Evolutionary conservation across 2,888 invertebrate genomes (phyloP).

Genomic region (Buathra laborator): DNA sequence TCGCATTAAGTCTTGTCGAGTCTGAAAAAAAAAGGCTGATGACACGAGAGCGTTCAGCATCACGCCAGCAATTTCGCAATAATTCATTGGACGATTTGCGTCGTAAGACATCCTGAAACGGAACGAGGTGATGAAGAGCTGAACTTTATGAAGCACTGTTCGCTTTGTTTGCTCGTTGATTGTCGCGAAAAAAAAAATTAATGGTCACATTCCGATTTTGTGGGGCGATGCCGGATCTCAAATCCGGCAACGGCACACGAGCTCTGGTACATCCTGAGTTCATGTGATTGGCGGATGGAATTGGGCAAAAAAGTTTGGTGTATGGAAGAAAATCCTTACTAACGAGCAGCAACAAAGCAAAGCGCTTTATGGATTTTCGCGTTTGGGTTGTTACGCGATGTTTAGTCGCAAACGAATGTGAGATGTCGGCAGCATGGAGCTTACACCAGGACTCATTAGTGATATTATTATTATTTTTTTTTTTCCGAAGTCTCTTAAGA

Average conservation of each 20-base stretch:
- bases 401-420: neutral
- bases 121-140: neutral
- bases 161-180: neutral
- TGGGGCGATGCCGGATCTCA: neutral
- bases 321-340: conserved; percentile 33
- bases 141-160: neutral
- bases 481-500: no score
- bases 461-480: no score
- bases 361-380: conserved; percentile 8
- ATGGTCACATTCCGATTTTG: neutral
- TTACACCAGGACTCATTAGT: neutral
- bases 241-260: neutral
- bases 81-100: conserved; percentile 19
- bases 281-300: conserved; percentile 16
- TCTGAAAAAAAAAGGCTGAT: neutral
- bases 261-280: neutral
- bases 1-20: conserved; percentile 13
- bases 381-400: neutral
- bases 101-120: conserved; percentile 1
- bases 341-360: conserved; percentile 36
- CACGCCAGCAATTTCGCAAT: conserved; percentile 27
- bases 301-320: neutral
- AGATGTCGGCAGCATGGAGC: neutral
- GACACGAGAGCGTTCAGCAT: conserved; percentile 1
- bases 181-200: neutral